A percentile compares a stretch with the other conserved stretches of the same genome.
Conservation (phyloP, 2,888 invertebrate species). For the Trissolcus japonicus region DNA sequence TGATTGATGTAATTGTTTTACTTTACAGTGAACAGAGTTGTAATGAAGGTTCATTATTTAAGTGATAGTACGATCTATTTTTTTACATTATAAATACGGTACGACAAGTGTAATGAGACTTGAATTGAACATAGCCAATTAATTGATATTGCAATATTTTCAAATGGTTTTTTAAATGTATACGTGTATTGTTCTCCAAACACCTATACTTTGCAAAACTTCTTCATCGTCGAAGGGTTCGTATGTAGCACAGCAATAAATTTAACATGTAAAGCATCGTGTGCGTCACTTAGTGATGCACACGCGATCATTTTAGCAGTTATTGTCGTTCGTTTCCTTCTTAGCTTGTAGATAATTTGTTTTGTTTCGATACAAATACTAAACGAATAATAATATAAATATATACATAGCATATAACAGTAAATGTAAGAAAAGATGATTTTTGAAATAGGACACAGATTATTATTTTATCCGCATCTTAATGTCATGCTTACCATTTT, state of each 20-base stretch:
- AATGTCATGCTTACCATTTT: constrained; percentile 15
- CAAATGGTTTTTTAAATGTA: constrained; percentile 27
- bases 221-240: constrained; percentile 49
- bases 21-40: too few species aligned
- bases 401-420: constrained; percentile 45
- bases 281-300: constrained; percentile 42
- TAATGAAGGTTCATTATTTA: too few species aligned
- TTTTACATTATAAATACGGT: too few species aligned
- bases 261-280: constrained; percentile 47
- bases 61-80: too few species aligned
- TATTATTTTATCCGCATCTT: constrained; percentile 28
- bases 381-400: constrained; percentile 47
- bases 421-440: constrained; percentile 39
- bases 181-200: constrained; percentile 36
- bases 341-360: constrained; percentile 52
- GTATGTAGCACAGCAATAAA: constrained; percentile 56
- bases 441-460: constrained; percentile 35
- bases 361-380: constrained; percentile 43
- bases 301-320: constrained; percentile 39
- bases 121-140: not conserved
- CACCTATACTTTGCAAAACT: constrained; percentile 48
- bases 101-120: not conserved
- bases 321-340: constrained; percentile 53
- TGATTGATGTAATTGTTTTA: too few species aligned
- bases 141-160: constrained; percentile 49